These are phyloP conservation scores for Heteromormyrus szaboi DNA, from an alignment of 2,797 vertebrate genomes.

Conservation along the genomic window DNA sequence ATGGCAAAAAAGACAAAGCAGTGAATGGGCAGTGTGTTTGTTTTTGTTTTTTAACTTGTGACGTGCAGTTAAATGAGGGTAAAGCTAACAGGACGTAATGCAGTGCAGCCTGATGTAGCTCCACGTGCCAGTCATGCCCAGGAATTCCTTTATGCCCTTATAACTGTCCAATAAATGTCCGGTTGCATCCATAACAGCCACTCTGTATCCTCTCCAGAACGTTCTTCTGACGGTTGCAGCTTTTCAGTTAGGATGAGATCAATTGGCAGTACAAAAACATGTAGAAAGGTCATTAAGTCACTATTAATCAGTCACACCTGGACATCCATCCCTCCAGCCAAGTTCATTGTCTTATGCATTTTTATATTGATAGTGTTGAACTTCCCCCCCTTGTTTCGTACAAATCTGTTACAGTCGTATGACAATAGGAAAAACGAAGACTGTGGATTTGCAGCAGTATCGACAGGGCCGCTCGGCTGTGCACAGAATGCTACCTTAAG, in stretches of 20 bases:
- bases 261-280: neutral
- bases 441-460: neutral
- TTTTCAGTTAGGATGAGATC: neutral
- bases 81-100: neutral
- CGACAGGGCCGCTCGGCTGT: neutral
- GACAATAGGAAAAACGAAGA: neutral
- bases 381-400: neutral
- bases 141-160: neutral
- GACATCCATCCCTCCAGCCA: neutral
- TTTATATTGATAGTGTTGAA: neutral
- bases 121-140: neutral
- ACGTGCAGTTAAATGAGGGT: neutral
- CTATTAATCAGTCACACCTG: conserved; percentile 1
- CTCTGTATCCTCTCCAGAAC: neutral
- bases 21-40: neutral
- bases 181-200: neutral
- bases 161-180: conserved; percentile 4
- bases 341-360: neutral
- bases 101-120: no score
- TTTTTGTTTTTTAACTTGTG: neutral
- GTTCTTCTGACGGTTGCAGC: neutral
- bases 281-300: neutral
- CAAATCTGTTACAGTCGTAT: neutral
- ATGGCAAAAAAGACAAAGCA: neutral
- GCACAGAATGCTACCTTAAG: neutral